Evolutionary conservation across 2,113 vertebrate species (phyloP).

Genomic region (Dermatemys mawii): DNA sequence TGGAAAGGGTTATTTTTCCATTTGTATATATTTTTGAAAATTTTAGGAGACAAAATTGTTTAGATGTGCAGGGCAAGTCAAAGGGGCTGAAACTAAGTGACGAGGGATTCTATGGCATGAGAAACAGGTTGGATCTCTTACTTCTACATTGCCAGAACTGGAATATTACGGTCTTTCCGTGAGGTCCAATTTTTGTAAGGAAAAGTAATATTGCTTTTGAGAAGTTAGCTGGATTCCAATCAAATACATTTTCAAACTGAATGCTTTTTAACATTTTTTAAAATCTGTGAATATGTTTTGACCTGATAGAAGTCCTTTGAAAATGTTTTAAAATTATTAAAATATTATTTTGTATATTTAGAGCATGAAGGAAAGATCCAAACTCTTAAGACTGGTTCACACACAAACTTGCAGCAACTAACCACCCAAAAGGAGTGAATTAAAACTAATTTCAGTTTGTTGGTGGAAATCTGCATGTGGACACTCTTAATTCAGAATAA

Average conservation of each 20-base stretch:
- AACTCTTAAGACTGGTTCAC: not conserved
- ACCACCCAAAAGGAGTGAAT: not conserved
- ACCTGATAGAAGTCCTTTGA: not conserved
- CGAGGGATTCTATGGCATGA: too few relatives aligned
- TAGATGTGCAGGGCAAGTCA: too few relatives aligned
- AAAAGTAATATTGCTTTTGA: not conserved
- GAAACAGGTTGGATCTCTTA: too few relatives aligned
- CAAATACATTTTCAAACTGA: not conserved
- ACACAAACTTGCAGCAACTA: not conserved
- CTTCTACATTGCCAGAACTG: too few relatives aligned
- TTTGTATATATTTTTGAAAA: not conserved
- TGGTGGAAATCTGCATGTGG: not conserved
- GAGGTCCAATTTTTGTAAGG: not conserved
- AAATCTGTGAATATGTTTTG: not conserved
- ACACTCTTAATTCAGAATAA: not conserved
- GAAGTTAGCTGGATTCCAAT: not conserved
- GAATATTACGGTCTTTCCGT: too few relatives aligned
- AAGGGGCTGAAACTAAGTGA: too few relatives aligned
- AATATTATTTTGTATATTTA: not conserved
- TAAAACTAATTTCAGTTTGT: not conserved
- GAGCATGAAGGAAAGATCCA: not conserved
- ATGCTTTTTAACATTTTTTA: not conserved
- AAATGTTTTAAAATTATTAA: not conserved
- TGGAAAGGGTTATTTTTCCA: not conserved
- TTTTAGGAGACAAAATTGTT: not conserved